Conservation (phyloP, 2,888 invertebrate species). For the Schizaphis graminum region DNA sequence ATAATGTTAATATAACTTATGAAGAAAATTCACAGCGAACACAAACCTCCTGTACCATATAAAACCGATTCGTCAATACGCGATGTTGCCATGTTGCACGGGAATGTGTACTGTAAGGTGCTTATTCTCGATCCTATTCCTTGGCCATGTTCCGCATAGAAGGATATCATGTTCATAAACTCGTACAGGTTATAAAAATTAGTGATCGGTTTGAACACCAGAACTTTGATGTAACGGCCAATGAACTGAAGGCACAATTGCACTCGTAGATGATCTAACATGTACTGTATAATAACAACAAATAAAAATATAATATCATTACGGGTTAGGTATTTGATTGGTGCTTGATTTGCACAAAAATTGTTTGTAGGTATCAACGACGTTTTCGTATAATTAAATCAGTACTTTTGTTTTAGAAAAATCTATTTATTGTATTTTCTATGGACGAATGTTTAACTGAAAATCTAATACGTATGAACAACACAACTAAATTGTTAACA, state of each 20-base stretch:
- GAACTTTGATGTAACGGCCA: conserved; percentile 77
- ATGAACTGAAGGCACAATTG: conserved; percentile 80
- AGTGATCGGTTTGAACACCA: conserved; percentile 81
- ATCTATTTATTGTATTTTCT: not conserved
- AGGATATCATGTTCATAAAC: conserved; percentile 85
- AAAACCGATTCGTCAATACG: conserved; percentile 77
- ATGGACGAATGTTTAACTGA: not conserved
- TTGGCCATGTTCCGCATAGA: conserved; percentile 76
- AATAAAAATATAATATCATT: not conserved
- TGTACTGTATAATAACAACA: conserved; percentile 72
- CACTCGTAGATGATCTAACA: conserved; percentile 81
- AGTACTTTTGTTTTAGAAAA: not conserved
- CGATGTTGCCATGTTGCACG: conserved; percentile 79
- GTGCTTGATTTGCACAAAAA: not conserved
- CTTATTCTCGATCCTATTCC: conserved; percentile 76
- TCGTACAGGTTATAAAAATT: conserved; percentile 88
- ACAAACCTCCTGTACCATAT: conserved; percentile 82
- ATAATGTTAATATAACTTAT: not conserved
- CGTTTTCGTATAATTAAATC: not conserved
- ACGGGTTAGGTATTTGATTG: not conserved
- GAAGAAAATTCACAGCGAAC: not conserved
- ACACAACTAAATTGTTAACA: not conserved
- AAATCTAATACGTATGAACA: not conserved
- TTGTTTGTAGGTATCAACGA: not conserved
- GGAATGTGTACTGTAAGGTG: conserved; percentile 80